A percentile compares a stretch with the other conserved stretches of the same genome.
These are phyloP conservation scores for Gambusia holbrooki DNA, from an alignment of 2,113 vertebrate species.

Conservation along the genomic window DNA sequence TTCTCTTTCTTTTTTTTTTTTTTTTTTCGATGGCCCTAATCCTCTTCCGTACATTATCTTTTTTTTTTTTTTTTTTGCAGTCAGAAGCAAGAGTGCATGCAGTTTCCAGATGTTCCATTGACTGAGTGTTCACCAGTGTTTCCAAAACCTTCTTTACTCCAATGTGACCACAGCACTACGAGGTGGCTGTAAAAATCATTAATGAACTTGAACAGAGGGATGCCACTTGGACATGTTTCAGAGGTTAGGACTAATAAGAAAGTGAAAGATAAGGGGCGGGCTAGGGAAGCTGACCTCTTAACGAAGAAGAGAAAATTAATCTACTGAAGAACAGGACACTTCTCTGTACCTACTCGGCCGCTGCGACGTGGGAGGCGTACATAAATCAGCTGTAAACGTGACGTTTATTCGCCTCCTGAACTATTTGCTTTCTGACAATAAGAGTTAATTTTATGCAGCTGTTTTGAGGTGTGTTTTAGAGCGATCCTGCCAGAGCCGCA, in stretches of 20 bases:
- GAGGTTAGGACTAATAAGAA: slow-evolving; percentile 38
- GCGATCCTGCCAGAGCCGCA: slow-evolving; percentile 43
- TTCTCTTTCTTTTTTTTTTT: too few relatives aligned
- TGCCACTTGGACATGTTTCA: background rate
- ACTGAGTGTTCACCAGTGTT: background rate
- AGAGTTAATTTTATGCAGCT: slow-evolving; percentile 63
- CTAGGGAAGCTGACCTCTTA: slow-evolving; percentile 36
- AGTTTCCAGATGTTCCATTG: slow-evolving; percentile 11
- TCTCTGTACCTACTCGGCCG: slow-evolving; percentile 18
- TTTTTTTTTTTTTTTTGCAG: background rate
- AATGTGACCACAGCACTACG: background rate
- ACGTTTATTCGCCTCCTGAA: slow-evolving; percentile 62
- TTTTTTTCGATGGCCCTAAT: too few relatives aligned
- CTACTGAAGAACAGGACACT: slow-evolving; percentile 14
- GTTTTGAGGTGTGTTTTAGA: slow-evolving; percentile 56
- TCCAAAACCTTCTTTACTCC: slow-evolving; percentile 13
- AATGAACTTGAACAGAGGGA: slow-evolving; percentile 1
- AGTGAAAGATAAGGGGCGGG: slow-evolving; percentile 19
- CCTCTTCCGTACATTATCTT: background rate
- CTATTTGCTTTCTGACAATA: slow-evolving; percentile 71
- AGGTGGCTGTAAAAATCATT: slow-evolving; percentile 26
- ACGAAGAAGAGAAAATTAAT: slow-evolving; percentile 34
- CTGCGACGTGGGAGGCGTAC: background rate
- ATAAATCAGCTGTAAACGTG: slow-evolving; percentile 59
- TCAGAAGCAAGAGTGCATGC: background rate